phyloP scores from a whole-genome alignment of 2,888 invertebrate genomes.

The Sepioteuthis lessoniana region DNA sequence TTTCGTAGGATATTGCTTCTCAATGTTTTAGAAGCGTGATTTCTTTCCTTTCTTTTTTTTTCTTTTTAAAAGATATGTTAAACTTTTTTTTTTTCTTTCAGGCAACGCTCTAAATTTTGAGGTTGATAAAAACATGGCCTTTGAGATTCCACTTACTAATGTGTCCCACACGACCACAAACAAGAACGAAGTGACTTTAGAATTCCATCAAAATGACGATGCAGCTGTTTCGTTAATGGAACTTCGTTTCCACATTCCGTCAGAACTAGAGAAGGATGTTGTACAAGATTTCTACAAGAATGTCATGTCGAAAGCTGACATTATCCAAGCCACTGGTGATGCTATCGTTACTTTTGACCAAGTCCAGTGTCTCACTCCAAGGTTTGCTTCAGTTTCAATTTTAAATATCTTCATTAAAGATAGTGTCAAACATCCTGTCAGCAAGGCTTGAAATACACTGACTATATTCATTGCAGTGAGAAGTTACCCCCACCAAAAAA shows the following conservation, averaged over 20 bases:
- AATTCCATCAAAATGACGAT: slow-evolving; percentile 99
- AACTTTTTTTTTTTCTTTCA: slow-evolving; percentile 52
- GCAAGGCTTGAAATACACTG: too few relatives aligned
- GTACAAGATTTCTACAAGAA: slow-evolving; percentile 96
- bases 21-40: too few relatives aligned
- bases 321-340: slow-evolving; percentile 97
- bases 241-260: slow-evolving; percentile 96
- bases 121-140: slow-evolving; percentile 81
- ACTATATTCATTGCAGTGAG: too few relatives aligned
- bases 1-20: too few relatives aligned
- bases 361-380: slow-evolving; percentile 97
- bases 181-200: slow-evolving; percentile 98
- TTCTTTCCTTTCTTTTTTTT: background rate
- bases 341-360: slow-evolving; percentile 97
- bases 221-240: slow-evolving; percentile 97
- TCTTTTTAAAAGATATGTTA: background rate
- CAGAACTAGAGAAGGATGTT: slow-evolving; percentile 86
- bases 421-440: too few relatives aligned
- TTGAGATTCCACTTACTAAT: slow-evolving; percentile 96
- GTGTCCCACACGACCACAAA: slow-evolving; percentile 96
- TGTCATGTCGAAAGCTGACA: slow-evolving; percentile 97
- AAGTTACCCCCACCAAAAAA: too few relatives aligned
- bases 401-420: too few relatives aligned
- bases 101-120: slow-evolving; percentile 73
- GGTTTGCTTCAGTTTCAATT: slow-evolving; percentile 78